phyloP scores from a whole-genome alignment of 2,113 vertebrate species.

The Ammodytes marinus region DNA sequence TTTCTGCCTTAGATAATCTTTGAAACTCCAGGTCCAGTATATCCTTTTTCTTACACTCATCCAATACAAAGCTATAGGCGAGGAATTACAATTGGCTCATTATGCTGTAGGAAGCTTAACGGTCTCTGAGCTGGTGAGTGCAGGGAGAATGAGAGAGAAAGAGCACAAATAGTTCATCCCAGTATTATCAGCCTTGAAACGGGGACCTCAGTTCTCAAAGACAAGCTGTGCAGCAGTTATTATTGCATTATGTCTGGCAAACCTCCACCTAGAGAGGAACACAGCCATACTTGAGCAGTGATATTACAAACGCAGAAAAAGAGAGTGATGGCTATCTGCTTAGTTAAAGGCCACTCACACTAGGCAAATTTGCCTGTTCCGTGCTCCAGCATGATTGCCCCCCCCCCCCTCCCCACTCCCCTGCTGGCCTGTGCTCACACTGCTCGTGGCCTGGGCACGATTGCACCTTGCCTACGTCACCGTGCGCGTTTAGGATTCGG shows the following conservation, averaged over 20 bases:
- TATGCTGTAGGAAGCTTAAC: conserved; percentile 58
- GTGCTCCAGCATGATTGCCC: too few species aligned
- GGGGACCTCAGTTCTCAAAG: conserved; percentile 65
- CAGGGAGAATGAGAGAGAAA: conserved; percentile 48
- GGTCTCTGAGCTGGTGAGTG: conserved; percentile 42
- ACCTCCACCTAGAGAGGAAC: conserved; percentile 66
- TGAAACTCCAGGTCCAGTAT: conserved; percentile 25
- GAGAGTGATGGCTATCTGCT: conserved; percentile 68
- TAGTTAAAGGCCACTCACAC: conserved; percentile 40
- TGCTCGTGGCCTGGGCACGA: too few species aligned
- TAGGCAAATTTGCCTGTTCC: too few species aligned
- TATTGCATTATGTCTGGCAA: conserved; percentile 77
- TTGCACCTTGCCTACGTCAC: too few species aligned
- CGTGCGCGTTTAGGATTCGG: too few species aligned
- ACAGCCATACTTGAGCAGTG: conserved; percentile 75
- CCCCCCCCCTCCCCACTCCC: too few species aligned
- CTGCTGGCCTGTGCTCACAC: too few species aligned
- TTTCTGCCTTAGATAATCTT: conserved; percentile 32
- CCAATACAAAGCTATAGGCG: conserved; percentile 62
- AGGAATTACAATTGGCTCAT: conserved; percentile 79
- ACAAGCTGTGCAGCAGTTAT: conserved; percentile 75
- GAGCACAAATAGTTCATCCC: conserved; percentile 72
- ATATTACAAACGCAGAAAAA: conserved; percentile 69
- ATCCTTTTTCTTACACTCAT: neutral
- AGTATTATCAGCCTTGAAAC: conserved; percentile 63